Evolutionary conservation across 1,140 invertebrate species (phyloP), one percentile per base, ranked within the genome.

Genomic region (Carcinoscorpius rotundicauda): DNA sequence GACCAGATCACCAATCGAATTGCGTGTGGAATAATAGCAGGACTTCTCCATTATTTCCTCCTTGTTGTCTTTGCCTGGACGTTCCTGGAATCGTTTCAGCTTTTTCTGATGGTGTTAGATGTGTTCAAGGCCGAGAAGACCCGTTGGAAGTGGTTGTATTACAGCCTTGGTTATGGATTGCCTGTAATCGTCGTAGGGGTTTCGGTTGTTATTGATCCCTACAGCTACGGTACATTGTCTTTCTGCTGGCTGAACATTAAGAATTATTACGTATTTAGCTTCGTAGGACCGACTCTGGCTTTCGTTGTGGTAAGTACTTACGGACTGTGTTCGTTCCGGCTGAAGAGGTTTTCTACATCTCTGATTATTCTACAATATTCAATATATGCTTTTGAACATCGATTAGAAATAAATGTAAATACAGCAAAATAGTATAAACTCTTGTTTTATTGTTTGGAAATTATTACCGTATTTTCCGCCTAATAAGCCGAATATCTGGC

Each of bases 51-150:
- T 77, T 97, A 91, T 79, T 91, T 97, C 79, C 96, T 98, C 78
- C 81, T 98, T 62, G 89, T 90, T 66, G 86, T 93, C 52, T 97
- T 98, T 78, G 86, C 88, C 63, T 99, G 96, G 96, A 96, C 70
- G 66, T 69, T 76, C 62, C 70, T 79, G 76, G 72, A 83, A 88
- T 91, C 92, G 66, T 91, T 95, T 76, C 93, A 97, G 78, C 80
- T 97, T 6, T 96, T 97, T 81, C 86, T 93, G 55, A 93, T 95
- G 88, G 81, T 96, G 67, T 88, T 96, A 70, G 90, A 96, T 79
- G 91, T 95, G 64, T 96, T 95, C 79, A 91, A 95, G 77, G 86
- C 87, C 29, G 90, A 93, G 77, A 87, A 87, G 69, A 89, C 90
- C 0, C 82, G 91, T 60, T 82, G 89, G 8, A 82, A 85, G 29